Evolutionary conservation across 1,140 invertebrate species (phyloP).

Genomic region (Philopotamus ludificatus): DNA sequence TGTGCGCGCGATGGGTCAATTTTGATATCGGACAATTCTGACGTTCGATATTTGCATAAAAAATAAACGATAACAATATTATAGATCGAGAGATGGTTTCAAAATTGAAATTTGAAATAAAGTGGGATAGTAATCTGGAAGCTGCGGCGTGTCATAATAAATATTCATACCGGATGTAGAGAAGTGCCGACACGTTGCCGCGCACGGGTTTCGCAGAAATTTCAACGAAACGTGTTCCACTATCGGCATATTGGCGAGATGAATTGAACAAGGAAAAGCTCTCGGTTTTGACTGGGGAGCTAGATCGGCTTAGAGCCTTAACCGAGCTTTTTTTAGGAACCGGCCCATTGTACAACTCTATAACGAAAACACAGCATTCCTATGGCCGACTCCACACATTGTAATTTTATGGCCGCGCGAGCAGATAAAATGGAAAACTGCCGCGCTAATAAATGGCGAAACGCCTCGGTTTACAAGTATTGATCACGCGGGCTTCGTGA

Average conservation of each 20-base stretch:
- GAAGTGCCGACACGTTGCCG: background rate
- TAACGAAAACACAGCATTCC: conserved; percentile 7
- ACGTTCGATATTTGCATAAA: too few species aligned
- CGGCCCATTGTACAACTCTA: conserved; percentile 4
- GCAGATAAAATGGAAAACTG: background rate
- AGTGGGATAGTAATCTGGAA: too few species aligned
- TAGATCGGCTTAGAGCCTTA: conserved; percentile 17
- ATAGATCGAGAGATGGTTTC: too few species aligned
- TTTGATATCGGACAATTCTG: too few species aligned
- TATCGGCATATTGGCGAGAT: conserved; percentile 13
- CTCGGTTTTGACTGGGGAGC: conserved; percentile 18
- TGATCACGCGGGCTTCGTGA: too few species aligned
- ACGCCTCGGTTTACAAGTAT: too few species aligned
- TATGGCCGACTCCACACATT: background rate
- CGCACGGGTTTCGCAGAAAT: conserved; percentile 1
- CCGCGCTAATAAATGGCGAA: background rate
- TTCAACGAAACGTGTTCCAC: conserved; percentile 2
- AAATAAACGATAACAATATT: too few species aligned
- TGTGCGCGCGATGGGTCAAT: conserved; percentile 16
- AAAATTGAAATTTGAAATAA: too few species aligned
- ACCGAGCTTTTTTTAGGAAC: conserved; percentile 8
- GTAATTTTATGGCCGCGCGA: background rate
- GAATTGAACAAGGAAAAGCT: conserved; percentile 26
- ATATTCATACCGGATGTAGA: background rate
- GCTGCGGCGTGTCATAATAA: too few species aligned